A percentile compares a stretch with the other conserved stretches of the same genome.
phyloP scores from a whole-genome alignment of 2,888 invertebrate species.

The Thera britannica region DNA sequence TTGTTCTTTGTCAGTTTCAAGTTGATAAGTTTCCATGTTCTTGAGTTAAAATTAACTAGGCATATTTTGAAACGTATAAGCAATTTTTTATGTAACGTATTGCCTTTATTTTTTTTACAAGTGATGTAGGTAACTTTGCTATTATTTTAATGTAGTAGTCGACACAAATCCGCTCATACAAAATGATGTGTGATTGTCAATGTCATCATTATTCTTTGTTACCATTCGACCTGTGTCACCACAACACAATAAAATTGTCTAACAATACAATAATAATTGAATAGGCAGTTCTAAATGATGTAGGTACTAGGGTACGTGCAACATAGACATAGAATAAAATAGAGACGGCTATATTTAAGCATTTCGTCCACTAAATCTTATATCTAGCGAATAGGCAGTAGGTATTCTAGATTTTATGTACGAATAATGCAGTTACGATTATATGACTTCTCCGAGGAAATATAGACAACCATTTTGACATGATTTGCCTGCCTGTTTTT shows the following conservation, averaged over 20 bases:
- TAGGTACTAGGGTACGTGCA: not conserved
- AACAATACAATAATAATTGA: not conserved
- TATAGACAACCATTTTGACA: slow-evolving; percentile 56
- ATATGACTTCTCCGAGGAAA: slow-evolving; percentile 59
- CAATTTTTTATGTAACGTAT: not conserved
- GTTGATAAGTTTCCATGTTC: slow-evolving; percentile 34
- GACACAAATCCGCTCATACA: not conserved
- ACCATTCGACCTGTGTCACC: not conserved
- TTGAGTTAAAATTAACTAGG: not conserved
- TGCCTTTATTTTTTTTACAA: not conserved
- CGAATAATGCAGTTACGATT: slow-evolving; percentile 40
- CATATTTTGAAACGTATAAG: not conserved
- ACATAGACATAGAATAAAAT: slow-evolving; percentile 22
- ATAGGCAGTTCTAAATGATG: not conserved
- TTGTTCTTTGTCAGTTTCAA: slow-evolving; percentile 55
- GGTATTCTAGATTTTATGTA: slow-evolving; percentile 59
- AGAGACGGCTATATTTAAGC: slow-evolving; percentile 39
- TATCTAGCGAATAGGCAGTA: slow-evolving; percentile 55
- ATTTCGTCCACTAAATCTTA: slow-evolving; percentile 57
- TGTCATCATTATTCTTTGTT: not conserved
- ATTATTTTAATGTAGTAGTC: not conserved
- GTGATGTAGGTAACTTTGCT: not conserved
- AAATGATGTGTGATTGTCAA: not conserved
- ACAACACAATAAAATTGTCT: not conserved
- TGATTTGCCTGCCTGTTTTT: slow-evolving; percentile 70